A percentile compares a stretch with the other conserved stretches of the same genome.
Evolutionary conservation across 2,113 vertebrate genomes (phyloP).

Genomic region (Paedocypris sp.): DNA sequence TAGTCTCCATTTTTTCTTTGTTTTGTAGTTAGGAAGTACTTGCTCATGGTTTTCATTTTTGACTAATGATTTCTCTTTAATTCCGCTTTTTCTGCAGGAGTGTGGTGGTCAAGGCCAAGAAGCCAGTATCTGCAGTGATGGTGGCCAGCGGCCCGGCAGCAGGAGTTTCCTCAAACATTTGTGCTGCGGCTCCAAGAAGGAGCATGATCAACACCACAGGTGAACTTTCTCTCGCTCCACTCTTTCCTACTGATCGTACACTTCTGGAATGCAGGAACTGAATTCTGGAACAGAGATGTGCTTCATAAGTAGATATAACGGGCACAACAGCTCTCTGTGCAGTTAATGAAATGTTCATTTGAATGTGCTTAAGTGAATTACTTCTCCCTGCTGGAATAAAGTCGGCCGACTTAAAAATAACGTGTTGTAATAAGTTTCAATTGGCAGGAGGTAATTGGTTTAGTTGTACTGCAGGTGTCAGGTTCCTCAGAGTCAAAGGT

Average conservation of each 20-base stretch:
- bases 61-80: too few species aligned
- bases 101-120: constrained; percentile 89
- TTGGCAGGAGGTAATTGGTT: too few species aligned
- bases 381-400: too few species aligned
- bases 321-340: constrained; percentile 3
- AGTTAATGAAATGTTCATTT: constrained; percentile 14
- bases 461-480: too few species aligned
- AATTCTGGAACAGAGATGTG: neutral
- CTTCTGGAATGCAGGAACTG: neutral
- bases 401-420: too few species aligned
- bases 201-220: constrained; percentile 89
- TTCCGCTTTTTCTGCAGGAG: too few species aligned
- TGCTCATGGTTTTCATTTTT: too few species aligned
- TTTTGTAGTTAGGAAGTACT: too few species aligned
- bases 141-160: constrained; percentile 68
- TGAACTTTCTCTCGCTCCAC: constrained; percentile 15
- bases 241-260: neutral
- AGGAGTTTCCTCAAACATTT: constrained; percentile 80
- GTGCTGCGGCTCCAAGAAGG: constrained; percentile 84
- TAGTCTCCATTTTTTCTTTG: too few species aligned
- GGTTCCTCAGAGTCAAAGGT: too few species aligned
- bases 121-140: constrained; percentile 73
- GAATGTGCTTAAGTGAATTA: constrained; percentile 21
- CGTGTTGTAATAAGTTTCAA: too few species aligned
- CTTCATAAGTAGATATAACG: neutral